Base-by-base conservation (phyloP, 2,888 invertebrate genomes). In the Morpho helenor region DNA sequence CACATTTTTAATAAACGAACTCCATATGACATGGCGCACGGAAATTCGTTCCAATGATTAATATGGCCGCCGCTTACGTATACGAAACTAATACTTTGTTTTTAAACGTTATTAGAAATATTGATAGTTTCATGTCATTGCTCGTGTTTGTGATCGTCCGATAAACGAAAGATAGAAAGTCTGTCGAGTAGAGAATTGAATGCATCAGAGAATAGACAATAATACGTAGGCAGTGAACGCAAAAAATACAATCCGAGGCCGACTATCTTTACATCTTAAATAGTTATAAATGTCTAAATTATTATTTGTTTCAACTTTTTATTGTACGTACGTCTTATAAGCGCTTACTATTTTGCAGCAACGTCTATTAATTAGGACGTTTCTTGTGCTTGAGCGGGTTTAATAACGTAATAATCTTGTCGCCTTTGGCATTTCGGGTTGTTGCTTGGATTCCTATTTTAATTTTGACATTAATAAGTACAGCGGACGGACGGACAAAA, bases 1-100 rank as follows among this genome's bases (percentile, higher is more conserved):
- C 90, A 89, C 83, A 87, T 88, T 90, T 90, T 90, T 90, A 89
- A 90, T 89, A 90, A 90, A 89, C 89, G 89, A 85, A 90, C 84
- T 80, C 77, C 78, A 84, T 88, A 88, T 88, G 88, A 88, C 88
- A 88, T 82, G 87, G 84, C 78, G 84, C 84, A 87, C 84, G 85
- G 87, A 88, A 88, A 87, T 89, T 87, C 84, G 86, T 87, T 87
- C 80, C 80, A 84, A 90, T 90, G 90, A 90, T 90, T 89, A 90
- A 90, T 90, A 90, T 84, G 81, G 80, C 84, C 79, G 84, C 77
- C 77, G 77, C 75, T 77, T 75, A 73, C 75, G 77, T 75, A 82
- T 81, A 82, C 77, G 82, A 82, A 86, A 87, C 83, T 82, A 87
- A 85, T 80, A 85, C 85, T 85, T 86, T 87, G 87, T 87, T 89